These are phyloP conservation scores for Akabosia matsudoensis DNA, from an alignment of 1,140 invertebrate genomes.

Conservation along the genomic window DNA sequence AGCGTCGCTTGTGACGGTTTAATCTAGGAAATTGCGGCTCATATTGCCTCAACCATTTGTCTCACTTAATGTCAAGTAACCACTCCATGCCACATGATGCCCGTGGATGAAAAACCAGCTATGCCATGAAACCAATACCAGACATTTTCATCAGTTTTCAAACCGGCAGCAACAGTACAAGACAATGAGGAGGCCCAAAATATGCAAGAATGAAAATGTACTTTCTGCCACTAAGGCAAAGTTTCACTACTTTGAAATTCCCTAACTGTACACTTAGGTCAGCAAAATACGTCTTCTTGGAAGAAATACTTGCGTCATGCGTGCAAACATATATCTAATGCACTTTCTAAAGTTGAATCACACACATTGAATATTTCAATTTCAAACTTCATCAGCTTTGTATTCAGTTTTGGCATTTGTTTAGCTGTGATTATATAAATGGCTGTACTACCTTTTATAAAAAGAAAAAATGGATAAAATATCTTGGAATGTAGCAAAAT, in stretches of 20 bases:
- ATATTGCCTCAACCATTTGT: constrained; percentile 47
- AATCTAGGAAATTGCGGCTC: constrained; percentile 49
- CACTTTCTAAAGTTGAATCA: no score
- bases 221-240: background rate
- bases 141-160: no score
- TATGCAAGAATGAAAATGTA: background rate
- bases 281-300: background rate
- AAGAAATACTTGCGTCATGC: no score
- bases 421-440: no score
- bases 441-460: no score
- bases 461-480: no score
- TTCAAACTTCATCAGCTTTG: no score
- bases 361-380: no score
- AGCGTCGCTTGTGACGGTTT: constrained; percentile 47
- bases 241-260: background rate
- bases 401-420: no score
- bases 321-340: no score
- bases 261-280: background rate
- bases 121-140: constrained; percentile 10
- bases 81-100: constrained; percentile 48
- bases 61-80: constrained; percentile 46
- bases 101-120: constrained; percentile 33
- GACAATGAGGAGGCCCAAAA: background rate
- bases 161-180: no score
- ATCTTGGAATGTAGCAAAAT: no score